Evolutionary conservation across 1,140 invertebrate genomes (phyloP), one percentile per base, ranked within the genome.

Genomic region (Papilio dardanus): DNA sequence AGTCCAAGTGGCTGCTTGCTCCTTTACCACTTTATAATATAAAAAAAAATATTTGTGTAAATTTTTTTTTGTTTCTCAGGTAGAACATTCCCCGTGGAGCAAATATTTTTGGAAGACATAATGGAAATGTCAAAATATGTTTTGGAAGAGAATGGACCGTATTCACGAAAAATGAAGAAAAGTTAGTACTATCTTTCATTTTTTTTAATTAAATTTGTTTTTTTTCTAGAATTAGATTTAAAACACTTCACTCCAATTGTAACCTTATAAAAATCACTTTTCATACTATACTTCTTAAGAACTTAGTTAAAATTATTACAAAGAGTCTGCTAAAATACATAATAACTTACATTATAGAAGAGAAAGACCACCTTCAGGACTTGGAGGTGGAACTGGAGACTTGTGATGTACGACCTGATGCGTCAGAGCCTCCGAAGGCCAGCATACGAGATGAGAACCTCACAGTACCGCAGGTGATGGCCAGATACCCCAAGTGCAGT

Each of bases 41-140:
- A n/a, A n/a, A n/a, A n/a, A n/a, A n/a, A n/a, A n/a, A n/a, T n/a
- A n/a, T 14, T 37, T 37, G 10, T 28, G 46, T n/a, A 69, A 35
- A 14, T 65, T 68, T 62, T 50, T 21, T 71, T 71, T 74, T 33
- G 19, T 71, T 76, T 90, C 89, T 75, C 66, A 93, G 92, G 93
- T 30, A 94, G 96, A 83, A 98, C 97, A 1, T 98, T 96, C 87
- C 97, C 97, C 1, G 97, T 98, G 0, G 94, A 97, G 83, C 96
- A 97, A 90, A 92, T 96, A 46, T 97, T 97, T 84, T 92, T 97
- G 10, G 97, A 97, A 93, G 96, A 97, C 83, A 95, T 97, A 71
- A 89, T 97, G 77, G 96, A 97, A 76, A 92, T 92, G 65, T 95
- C 95, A 5, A 93, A 95, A 85, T 97, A 95, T 88, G 94, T 96